Percentiles rank a stretch among this genome's conserved stretches.
Evolutionary conservation across 2,888 invertebrate species (phyloP).

Genomic region (Meteorus cinctellus): DNA sequence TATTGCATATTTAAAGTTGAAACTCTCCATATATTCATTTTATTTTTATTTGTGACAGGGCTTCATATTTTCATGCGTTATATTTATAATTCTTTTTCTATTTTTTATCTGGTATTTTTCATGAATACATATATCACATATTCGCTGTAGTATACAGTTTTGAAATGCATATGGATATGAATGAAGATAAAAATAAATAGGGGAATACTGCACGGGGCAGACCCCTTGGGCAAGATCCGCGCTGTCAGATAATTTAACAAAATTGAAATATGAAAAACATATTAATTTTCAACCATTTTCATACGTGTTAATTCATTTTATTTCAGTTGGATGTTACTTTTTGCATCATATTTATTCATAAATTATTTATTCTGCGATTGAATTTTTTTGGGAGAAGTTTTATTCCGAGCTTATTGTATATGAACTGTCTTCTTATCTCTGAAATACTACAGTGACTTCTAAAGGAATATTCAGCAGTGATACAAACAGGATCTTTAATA

Average conservation of each 20-base stretch:
- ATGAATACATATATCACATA: neutral
- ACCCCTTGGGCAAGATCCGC: no score
- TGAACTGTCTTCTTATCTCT: neutral
- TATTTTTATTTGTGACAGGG: neutral
- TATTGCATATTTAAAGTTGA: neutral
- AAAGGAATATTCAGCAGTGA: constrained; percentile 39
- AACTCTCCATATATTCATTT: neutral
- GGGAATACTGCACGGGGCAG: no score
- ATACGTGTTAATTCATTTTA: no score
- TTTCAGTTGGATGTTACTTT: no score
- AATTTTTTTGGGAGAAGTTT: neutral
- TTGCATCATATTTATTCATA: neutral
- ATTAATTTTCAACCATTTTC: no score
- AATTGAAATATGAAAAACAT: no score
- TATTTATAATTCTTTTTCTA: neutral
- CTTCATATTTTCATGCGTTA: neutral
- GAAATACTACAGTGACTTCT: constrained; percentile 15
- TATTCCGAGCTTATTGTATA: neutral
- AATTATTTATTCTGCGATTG: neutral
- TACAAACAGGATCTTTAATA: constrained; percentile 6
- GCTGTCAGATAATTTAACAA: no score
- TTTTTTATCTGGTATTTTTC: neutral
- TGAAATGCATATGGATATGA: neutral
- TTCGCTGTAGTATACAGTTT: neutral
- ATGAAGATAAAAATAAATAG: neutral